Evolutionary conservation across 1,140 invertebrate genomes (phyloP), one percentile per base, ranked within the genome.

Genomic region (Sycophila sp.): DNA sequence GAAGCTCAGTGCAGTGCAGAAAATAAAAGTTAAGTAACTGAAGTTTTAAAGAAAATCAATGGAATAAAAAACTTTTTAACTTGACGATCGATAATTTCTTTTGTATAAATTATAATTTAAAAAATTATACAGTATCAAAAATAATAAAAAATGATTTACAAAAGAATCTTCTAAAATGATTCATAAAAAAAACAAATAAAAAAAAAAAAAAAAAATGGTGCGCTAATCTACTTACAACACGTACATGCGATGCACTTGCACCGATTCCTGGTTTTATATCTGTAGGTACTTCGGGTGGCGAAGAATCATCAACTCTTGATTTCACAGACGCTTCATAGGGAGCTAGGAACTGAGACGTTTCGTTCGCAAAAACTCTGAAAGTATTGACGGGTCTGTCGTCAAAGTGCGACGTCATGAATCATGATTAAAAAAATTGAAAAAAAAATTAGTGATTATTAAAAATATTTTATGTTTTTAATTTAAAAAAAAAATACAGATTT

Each of bases 311-410:
- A 1, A 80, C 67, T 72, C 88, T 83, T 55, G 86, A 83, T 73
- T 90, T 90, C 2, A 91, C 88, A 0, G 89, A 90, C 40, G 87
- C 88, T 83, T 92, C 90, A 75, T 91, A 94, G n/a, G 92, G 91
- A 34, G 92, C 91, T 76, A 93, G 80, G 79, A 93, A 94, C 80
- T 93, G 91, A 64, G 90, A 90, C 40, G 91, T 93, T 83, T 93
- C 92, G 74, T 87, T 90, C 49, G 91, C 91, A 85, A 92, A 93
- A n/a, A 89, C 89, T 83, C 92, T 92, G 81, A 68, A 85, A 87
- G 45, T 55, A 67, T 67, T 72, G 63, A 67, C 56, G 47, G 30
- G 45, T 60, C 49, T 72, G 19, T 56, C 64, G 68, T 71, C 63
- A 71, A 66, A 73, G 34, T 49, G 40, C 30, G 32, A 71, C 19